Evolutionary conservation across 2,888 invertebrate genomes (phyloP), one percentile per base, ranked within the genome.

Genomic region (Sminthurinus aureus): DNA sequence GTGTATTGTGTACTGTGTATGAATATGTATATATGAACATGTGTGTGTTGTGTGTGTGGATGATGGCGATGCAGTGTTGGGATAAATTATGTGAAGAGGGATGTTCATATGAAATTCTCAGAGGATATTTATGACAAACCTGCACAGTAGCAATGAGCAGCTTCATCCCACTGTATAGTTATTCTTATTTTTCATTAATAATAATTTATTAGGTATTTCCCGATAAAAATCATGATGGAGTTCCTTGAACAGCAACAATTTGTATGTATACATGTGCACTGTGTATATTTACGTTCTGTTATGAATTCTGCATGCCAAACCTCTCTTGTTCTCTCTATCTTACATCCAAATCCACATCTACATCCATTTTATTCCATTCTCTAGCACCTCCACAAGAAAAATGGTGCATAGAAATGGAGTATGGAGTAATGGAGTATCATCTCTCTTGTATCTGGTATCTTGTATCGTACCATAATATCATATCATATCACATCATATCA

Each of bases 131-230:
- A 82, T 67, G 81, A 76, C 66, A 8, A 64, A 76, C 64, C 22
- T 64, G 51, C 76, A 77, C 76, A 69, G 82, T 69, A 82, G 76
- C 80, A 52, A 58, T 13, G 73, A 26, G 66, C 15, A 51, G 67
- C 81, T 18, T 81, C 74, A 81, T 74, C 66, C 66, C 76, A 79
- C 79, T 75, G 79, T 83, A 73, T 79, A 78, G 83, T 73, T 78
- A 83, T 79, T 75, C 74, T 79, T 83, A 74, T 74, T 83, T 83
- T 83, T 83, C 83, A 83, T 83, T 83, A 83, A 83, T 83, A 73
- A 74, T 74, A 83, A 83, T 83, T 83, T 83, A 83, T 80, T 73
- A 83, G 83, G 83, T 83, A 83, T 83, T 83, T 80, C 75, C 79
- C 66, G 83, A 83, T 83, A 83, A 83, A 76, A 83, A 83, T 83